A percentile compares a stretch with the other conserved stretches of the same genome.
These are phyloP conservation scores for Scelioninae gen. 2 DNA, from an alignment of 2,888 invertebrate species.

Conservation along the genomic window DNA sequence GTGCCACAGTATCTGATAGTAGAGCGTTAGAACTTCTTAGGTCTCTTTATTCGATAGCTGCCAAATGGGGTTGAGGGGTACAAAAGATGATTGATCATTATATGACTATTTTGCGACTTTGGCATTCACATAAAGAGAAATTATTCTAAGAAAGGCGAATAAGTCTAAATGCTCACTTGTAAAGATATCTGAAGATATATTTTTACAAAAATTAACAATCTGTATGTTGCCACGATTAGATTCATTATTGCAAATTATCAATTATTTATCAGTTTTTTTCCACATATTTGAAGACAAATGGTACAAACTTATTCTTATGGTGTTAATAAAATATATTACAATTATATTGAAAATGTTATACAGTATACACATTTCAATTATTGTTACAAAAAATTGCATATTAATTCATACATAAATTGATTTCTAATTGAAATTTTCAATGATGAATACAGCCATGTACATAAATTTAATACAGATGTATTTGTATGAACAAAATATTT, in stretches of 20 bases:
- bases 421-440: slow-evolving; percentile 47
- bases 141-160: slow-evolving; percentile 30
- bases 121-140: slow-evolving; percentile 33
- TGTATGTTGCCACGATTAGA: slow-evolving; percentile 46
- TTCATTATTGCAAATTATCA: slow-evolving; percentile 50
- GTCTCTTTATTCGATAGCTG: slow-evolving; percentile 89
- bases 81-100: slow-evolving; percentile 33
- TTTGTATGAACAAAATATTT: slow-evolving; percentile 40
- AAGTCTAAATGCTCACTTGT: slow-evolving; percentile 56
- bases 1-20: slow-evolving; percentile 80
- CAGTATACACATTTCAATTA: too few relatives aligned
- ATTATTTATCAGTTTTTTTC: slow-evolving; percentile 16
- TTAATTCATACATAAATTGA: neutral
- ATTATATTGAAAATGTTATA: too few relatives aligned
- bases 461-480: slow-evolving; percentile 36
- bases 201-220: slow-evolving; percentile 51
- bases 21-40: slow-evolving; percentile 88
- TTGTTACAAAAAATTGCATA: too few relatives aligned
- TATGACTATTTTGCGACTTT: slow-evolving; percentile 35
- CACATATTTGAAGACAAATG: neutral
- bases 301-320: neutral
- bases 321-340: too few relatives aligned
- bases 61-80: slow-evolving; percentile 82
- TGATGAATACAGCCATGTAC: slow-evolving; percentile 54
- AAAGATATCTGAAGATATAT: slow-evolving; percentile 56